Evolutionary conservation across 2,797 vertebrate species (phyloP).

Genomic region (Sandelia bainsii): DNA sequence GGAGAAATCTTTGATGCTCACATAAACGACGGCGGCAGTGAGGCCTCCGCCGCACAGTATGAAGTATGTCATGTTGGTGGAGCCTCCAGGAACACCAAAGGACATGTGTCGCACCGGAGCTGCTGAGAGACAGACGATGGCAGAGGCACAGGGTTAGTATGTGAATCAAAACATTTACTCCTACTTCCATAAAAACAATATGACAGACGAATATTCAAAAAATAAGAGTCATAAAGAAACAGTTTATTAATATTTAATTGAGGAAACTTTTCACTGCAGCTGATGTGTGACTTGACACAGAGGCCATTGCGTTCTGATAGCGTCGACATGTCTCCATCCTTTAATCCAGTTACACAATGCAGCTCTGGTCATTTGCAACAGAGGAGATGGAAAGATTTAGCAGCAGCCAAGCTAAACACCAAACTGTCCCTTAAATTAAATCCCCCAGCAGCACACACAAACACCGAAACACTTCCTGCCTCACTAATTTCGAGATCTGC

Average conservation of each 20-base stretch:
- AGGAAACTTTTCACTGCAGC: constrained; percentile 8
- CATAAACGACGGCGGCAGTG: constrained; percentile 81
- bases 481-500: neutral
- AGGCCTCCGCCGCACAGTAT: constrained; percentile 83
- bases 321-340: constrained; percentile 46
- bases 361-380: constrained; percentile 35
- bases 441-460: constrained; percentile 25
- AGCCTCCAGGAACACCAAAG: constrained; percentile 75
- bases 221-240: neutral
- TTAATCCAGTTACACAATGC: constrained; percentile 75
- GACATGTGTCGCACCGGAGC: constrained; percentile 80
- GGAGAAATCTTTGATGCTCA: constrained; percentile 59
- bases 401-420: constrained; percentile 59
- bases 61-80: constrained; percentile 76
- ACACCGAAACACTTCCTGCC: constrained; percentile 41
- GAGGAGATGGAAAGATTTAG: constrained; percentile 66
- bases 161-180: neutral
- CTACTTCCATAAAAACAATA: neutral
- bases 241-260: neutral
- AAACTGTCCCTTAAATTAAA: constrained; percentile 49
- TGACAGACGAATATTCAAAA: neutral
- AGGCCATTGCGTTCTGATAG: constrained; percentile 8
- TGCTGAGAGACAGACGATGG: constrained; percentile 35
- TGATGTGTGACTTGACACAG: neutral
- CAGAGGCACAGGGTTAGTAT: neutral